A percentile compares a stretch with the other conserved stretches of the same genome.
phyloP scores from a whole-genome alignment of 2,113 vertebrate genomes.

The Pyxicephalus adspersus region DNA sequence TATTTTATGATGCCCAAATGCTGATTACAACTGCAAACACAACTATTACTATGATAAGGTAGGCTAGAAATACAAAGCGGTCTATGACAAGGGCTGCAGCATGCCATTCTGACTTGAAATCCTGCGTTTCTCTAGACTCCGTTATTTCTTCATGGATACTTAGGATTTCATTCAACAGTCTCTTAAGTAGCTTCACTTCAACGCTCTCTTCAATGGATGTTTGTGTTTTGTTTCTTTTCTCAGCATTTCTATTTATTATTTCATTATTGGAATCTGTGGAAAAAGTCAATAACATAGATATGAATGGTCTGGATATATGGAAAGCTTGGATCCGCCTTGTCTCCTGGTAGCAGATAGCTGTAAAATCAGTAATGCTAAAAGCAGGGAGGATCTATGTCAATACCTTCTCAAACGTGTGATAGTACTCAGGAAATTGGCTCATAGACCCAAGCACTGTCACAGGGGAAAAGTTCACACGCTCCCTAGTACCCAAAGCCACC shows the following conservation, averaged over 20 bases:
- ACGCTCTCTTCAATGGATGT: neutral
- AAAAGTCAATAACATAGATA: neutral
- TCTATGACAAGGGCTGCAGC: constrained; percentile 44
- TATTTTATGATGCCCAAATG: constrained; percentile 25
- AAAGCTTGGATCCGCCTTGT: too few species aligned
- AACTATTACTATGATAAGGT: constrained; percentile 15
- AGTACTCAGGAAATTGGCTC: too few species aligned
- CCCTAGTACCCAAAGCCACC: too few species aligned
- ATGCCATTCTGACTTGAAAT: constrained; percentile 43
- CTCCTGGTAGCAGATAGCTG: too few species aligned
- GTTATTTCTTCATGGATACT: constrained; percentile 24
- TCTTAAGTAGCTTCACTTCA: constrained; percentile 41
- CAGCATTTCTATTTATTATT: neutral
- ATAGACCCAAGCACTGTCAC: too few species aligned
- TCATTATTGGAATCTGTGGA: neutral
- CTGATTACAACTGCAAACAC: constrained; percentile 11
- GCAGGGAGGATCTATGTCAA: too few species aligned
- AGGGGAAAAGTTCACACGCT: too few species aligned
- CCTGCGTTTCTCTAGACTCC: neutral
- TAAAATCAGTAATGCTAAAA: too few species aligned
- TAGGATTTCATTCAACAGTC: constrained; percentile 13
- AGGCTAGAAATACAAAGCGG: constrained; percentile 23
- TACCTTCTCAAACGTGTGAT: too few species aligned
- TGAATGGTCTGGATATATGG: too few species aligned
- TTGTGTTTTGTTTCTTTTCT: neutral